phyloP scores from a whole-genome alignment of 2,113 vertebrate genomes.

The Aegithalos caudatus region DNA sequence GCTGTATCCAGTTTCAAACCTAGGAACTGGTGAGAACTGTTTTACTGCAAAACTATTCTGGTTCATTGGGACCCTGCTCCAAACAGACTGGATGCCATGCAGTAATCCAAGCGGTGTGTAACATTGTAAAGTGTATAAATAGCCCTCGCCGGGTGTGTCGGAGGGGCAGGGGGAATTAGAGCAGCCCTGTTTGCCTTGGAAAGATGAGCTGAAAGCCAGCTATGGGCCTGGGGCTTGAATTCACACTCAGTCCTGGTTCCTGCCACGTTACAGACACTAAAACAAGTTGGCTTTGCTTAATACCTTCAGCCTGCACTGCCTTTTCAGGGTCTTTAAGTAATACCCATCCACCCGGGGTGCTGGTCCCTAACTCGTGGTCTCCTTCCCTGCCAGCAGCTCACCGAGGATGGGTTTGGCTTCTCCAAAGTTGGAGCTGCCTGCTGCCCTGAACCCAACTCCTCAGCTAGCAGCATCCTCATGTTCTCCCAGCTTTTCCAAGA shows the following conservation, averaged over 20 bases:
- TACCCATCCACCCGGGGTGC: background rate
- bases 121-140: slow-evolving; percentile 7
- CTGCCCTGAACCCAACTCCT: background rate
- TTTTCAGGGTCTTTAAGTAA: background rate
- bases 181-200: background rate
- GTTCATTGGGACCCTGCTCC: background rate
- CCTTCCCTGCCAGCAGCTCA: rapidly evolving
- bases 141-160: background rate
- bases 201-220: background rate
- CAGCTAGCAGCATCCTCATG: background rate
- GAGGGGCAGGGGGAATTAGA: background rate
- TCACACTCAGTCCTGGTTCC: background rate
- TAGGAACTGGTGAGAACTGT: background rate
- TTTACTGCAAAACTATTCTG: background rate
- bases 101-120: background rate
- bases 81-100: background rate
- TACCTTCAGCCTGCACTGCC: background rate
- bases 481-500: background rate
- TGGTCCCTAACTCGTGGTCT: background rate
- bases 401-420: background rate
- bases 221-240: background rate
- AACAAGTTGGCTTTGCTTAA: background rate
- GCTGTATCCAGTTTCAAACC: background rate
- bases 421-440: background rate
- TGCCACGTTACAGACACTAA: background rate